Conservation (phyloP, 2,888 invertebrate species). For the Rosalia funebris region DNA sequence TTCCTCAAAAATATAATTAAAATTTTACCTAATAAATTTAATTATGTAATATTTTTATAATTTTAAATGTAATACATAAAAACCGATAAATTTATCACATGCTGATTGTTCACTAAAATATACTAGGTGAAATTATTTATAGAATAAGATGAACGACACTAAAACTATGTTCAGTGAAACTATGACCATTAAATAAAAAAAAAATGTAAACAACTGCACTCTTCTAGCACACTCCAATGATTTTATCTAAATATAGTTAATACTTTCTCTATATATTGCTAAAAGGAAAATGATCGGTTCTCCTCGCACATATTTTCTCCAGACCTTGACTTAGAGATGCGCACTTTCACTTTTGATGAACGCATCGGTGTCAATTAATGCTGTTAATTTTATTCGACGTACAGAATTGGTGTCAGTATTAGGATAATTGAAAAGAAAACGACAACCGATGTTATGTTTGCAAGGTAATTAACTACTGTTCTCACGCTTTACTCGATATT, state of each 20-base stretch:
- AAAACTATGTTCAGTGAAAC: too few relatives aligned
- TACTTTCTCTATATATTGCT: constrained; percentile 9
- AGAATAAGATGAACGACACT: too few relatives aligned
- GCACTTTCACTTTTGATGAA: constrained; percentile 39
- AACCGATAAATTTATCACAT: too few relatives aligned
- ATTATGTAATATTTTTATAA: too few relatives aligned
- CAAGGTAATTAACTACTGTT: not conserved
- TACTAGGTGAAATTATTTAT: too few relatives aligned
- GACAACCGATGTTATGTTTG: not conserved
- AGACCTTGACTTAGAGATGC: constrained; percentile 42
- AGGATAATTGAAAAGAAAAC: not conserved
- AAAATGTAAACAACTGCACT: too few relatives aligned
- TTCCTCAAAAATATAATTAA: too few relatives aligned
- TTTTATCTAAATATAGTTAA: constrained; percentile 25
- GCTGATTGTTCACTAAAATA: too few relatives aligned
- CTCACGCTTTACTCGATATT: not conserved
- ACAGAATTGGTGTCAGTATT: not conserved
- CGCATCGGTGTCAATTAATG: constrained; percentile 22
- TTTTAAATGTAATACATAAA: too few relatives aligned
- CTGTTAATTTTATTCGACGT: constrained; percentile 1
- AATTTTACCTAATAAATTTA: too few relatives aligned
- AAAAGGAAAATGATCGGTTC: constrained; percentile 35
- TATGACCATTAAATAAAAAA: too few relatives aligned
- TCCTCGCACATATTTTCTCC: constrained; percentile 39
- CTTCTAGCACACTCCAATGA: too few relatives aligned